phyloP scores from a whole-genome alignment of 2,797 vertebrate genomes.

The Chromis chromis region DNA sequence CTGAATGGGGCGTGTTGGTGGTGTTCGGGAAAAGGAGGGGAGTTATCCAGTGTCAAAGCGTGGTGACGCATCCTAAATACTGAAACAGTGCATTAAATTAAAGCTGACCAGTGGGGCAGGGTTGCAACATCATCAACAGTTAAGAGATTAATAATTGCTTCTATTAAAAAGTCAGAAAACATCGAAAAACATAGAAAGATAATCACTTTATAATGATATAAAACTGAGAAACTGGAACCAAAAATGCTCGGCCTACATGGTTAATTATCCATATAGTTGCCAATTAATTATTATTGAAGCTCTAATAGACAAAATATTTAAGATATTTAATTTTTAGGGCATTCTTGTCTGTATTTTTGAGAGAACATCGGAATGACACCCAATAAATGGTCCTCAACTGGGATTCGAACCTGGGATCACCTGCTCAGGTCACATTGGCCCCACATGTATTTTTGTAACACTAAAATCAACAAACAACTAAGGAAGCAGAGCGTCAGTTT shows the following conservation, averaged over 20 bases:
- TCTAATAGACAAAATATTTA: too few relatives aligned
- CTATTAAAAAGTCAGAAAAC: too few relatives aligned
- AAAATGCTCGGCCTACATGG: not conserved
- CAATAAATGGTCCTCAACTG: too few relatives aligned
- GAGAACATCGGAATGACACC: too few relatives aligned
- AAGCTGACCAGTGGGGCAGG: not conserved
- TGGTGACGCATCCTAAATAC: conserved; percentile 21
- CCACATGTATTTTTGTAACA: too few relatives aligned
- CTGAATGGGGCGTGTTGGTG: not conserved
- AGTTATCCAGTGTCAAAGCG: conserved; percentile 35
- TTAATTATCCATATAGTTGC: not conserved
- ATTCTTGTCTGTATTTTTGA: too few relatives aligned
- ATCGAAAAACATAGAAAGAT: not conserved
- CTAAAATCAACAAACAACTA: not conserved
- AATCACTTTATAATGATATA: too few relatives aligned
- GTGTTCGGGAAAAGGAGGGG: conserved; percentile 20
- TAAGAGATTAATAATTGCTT: too few relatives aligned
- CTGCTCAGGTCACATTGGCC: too few relatives aligned
- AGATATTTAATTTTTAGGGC: too few relatives aligned
- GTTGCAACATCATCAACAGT: not conserved
- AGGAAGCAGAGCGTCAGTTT: not conserved
- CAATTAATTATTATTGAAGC: not conserved
- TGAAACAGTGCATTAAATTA: not conserved
- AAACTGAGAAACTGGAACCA: not conserved
- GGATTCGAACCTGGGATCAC: too few relatives aligned